A percentile compares a stretch with the other conserved stretches of the same genome.
These are phyloP conservation scores for Clarias gariepinus DNA, from an alignment of 2,113 vertebrate species.

Conservation along the genomic window DNA sequence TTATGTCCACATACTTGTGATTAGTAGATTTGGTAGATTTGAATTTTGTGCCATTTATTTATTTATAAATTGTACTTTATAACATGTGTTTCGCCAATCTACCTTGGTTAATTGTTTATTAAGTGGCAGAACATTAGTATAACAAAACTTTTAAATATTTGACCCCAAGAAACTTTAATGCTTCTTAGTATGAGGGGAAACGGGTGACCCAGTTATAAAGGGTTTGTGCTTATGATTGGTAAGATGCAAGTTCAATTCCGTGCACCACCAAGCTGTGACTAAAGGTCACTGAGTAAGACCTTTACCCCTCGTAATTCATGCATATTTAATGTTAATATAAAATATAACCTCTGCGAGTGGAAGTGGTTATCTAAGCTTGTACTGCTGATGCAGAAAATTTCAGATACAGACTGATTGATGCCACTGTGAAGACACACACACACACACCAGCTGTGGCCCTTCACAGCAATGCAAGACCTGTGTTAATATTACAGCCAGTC, in stretches of 20 bases:
- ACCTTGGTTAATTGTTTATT: neutral
- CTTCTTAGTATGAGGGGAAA: neutral
- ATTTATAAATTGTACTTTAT: neutral
- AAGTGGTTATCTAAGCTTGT: neutral
- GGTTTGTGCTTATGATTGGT: neutral
- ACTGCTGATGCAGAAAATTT: neutral
- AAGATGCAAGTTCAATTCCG: neutral
- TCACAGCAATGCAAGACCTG: neutral
- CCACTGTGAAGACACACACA: slow-evolving; percentile 30
- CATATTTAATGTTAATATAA: neutral
- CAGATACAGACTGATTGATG: slow-evolving; percentile 17
- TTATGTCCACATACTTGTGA: neutral
- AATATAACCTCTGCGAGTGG: neutral
- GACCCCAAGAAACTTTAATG: neutral
- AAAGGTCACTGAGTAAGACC: neutral
- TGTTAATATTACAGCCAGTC: slow-evolving; percentile 28
- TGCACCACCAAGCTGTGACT: neutral
- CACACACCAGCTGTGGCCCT: slow-evolving; percentile 3
- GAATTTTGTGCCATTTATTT: neutral
- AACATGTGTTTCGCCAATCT: neutral
- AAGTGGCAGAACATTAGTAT: neutral
- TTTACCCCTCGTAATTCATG: neutral
- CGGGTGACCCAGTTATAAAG: neutral
- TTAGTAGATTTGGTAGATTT: neutral
- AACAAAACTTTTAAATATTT: neutral